Conservation (phyloP, 2,113 vertebrate species). For the Lota lota region DNA sequence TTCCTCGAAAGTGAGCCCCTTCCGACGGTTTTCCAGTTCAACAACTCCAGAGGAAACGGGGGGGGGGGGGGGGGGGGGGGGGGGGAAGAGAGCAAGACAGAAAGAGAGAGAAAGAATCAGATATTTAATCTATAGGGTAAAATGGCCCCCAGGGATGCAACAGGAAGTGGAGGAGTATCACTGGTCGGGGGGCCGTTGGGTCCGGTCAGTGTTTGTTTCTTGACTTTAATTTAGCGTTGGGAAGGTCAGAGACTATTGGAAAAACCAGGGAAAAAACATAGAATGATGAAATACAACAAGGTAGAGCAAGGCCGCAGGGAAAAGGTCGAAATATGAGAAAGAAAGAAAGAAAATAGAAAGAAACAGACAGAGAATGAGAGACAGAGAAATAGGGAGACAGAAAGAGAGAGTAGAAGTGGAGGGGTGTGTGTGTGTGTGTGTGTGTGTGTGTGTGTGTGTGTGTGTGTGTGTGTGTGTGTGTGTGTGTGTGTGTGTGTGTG, state of each 20-base stretch:
- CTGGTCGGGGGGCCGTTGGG: too few species aligned
- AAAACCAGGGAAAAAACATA: not conserved
- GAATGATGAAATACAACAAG: not conserved
- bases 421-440: not conserved
- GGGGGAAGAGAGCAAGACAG: constrained; percentile 4
- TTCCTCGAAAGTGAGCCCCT: too few species aligned
- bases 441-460: constrained; percentile 6
- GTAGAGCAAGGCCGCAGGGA: constrained; percentile 5
- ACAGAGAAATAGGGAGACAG: not conserved
- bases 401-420: not conserved
- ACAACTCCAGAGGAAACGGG: not conserved
- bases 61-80: constrained; percentile 7
- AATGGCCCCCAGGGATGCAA: too few species aligned
- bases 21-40: too few species aligned
- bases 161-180: not conserved
- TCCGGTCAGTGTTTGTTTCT: too few species aligned
- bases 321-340: constrained; percentile 4
- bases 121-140: too few species aligned
- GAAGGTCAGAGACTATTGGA: not conserved
- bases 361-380: constrained; percentile 24
- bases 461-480: constrained; percentile 6
- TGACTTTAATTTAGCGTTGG: not conserved
- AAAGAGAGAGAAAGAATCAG: not conserved
- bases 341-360: not conserved
- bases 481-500: constrained; percentile 51